phyloP scores from a whole-genome alignment of 2,797 vertebrate species.

The Pseudomugil tenellus region DNA sequence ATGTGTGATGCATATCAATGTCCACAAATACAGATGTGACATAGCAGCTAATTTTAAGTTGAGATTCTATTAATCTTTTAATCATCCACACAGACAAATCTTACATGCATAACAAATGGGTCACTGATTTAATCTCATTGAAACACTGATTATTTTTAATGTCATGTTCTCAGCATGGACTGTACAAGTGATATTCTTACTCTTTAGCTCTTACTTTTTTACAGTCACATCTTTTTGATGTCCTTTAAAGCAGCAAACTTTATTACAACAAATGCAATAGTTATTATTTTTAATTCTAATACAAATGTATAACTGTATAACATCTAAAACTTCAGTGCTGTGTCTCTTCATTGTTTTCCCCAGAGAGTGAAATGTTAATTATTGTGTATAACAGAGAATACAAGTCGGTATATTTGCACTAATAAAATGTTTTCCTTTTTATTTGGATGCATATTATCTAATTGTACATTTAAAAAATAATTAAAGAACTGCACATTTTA shows the following conservation, averaged over 20 bases:
- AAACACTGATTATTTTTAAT: background rate
- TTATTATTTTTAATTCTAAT: slow-evolving; percentile 5
- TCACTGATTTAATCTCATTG: background rate
- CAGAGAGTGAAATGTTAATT: background rate
- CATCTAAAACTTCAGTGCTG: background rate
- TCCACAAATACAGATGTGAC: background rate
- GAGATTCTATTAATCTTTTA: slow-evolving; percentile 1
- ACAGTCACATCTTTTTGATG: background rate
- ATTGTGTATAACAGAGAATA: slow-evolving; percentile 2
- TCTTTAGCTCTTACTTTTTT: background rate
- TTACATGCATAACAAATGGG: background rate
- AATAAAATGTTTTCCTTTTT: slow-evolving; percentile 2
- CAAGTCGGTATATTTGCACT: background rate
- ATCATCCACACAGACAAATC: background rate
- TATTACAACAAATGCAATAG: background rate
- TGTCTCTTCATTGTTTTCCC: background rate
- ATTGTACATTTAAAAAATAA: background rate
- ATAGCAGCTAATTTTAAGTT: slow-evolving; percentile 8
- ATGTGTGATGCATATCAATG: slow-evolving; percentile 51
- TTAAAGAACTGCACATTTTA: background rate
- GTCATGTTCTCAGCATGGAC: background rate
- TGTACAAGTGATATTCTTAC: background rate
- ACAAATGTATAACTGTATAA: background rate
- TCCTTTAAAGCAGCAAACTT: background rate
- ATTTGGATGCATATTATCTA: slow-evolving; percentile 1